A percentile compares a stretch with the other conserved stretches of the same genome.
Evolutionary conservation across 2,888 invertebrate genomes (phyloP).

Genomic region (Diarsia mendica): DNA sequence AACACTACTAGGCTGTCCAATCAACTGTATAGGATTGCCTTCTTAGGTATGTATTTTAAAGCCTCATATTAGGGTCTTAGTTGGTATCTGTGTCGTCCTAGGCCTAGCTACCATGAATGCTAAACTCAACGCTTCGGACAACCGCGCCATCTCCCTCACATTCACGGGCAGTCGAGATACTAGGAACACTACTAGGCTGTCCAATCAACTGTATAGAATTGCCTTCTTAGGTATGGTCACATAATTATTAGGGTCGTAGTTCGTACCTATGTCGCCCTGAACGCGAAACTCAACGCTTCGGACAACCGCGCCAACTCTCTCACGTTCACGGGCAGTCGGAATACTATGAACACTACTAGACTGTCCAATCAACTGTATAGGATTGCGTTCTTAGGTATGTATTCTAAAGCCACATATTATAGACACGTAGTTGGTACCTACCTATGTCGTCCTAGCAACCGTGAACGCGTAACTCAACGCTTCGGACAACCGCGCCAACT

Average conservation of each 20-base stretch:
- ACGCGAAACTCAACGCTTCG: constrained; percentile 92
- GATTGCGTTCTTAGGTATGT: constrained; percentile 91
- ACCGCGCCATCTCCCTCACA: constrained; percentile 95
- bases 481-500: constrained; percentile 94
- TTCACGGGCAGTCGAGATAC: constrained; percentile 95
- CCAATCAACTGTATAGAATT: constrained; percentile 95
- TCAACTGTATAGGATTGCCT: constrained; percentile 95
- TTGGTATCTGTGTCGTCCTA: constrained; percentile 87
- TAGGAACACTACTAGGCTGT: constrained; percentile 94
- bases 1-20: constrained; percentile 94
- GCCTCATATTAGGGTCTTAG: too few relatives aligned
- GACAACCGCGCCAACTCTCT: constrained; percentile 95
- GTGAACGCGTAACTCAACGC: constrained; percentile 93
- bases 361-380: constrained; percentile 95
- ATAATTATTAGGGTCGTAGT: too few relatives aligned
- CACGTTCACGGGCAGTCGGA: constrained; percentile 94
- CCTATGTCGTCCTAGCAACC: constrained; percentile 92
- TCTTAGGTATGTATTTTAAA: constrained; percentile 70
- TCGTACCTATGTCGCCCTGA: constrained; percentile 90
- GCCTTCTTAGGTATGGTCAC: constrained; percentile 87
- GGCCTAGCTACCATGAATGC: constrained; percentile 93
- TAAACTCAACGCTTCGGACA: constrained; percentile 92
- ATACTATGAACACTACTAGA: constrained; percentile 94
- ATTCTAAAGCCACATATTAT: too few relatives aligned
- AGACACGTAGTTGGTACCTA: constrained; percentile 60